A percentile compares a stretch with the other conserved stretches of the same genome.
phyloP scores from a whole-genome alignment of 37 sponge, comb jelly and placozoan genomes.

The Chondrosia reniformis region DNA sequence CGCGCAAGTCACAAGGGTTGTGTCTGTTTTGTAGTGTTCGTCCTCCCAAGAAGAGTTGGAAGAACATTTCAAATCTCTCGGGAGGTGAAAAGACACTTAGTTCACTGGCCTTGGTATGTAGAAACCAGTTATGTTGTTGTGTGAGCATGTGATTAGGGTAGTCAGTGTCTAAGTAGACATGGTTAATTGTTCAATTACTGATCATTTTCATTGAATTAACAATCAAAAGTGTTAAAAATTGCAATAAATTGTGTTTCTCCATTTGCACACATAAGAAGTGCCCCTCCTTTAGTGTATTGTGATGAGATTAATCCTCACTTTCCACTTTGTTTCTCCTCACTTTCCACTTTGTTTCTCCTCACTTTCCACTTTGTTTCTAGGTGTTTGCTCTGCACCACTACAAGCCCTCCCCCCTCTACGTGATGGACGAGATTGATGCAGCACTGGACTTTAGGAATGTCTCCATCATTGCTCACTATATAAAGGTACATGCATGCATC shows the following conservation, averaged over 20 bases:
- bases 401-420: constrained; percentile 97
- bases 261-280: no score
- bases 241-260: no score
- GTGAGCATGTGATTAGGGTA: background rate
- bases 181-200: no score
- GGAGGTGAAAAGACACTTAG: constrained; percentile 99
- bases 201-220: no score
- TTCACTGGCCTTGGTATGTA: constrained; percentile 95
- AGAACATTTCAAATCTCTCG: constrained; percentile 96
- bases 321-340: background rate
- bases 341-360: background rate
- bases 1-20: no score
- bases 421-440: constrained; percentile 99
- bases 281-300: no score
- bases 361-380: constrained; percentile 28
- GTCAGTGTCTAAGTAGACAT: no score
- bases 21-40: constrained; percentile 85
- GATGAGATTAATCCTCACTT: no score
- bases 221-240: no score
- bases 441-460: constrained; percentile 99
- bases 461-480: constrained; percentile 96
- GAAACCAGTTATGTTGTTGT: background rate
- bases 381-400: constrained; percentile 99
- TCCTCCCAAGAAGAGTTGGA: constrained; percentile 99
- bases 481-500: constrained; percentile 78